Conservation (phyloP, 2,888 invertebrate genomes). For the Cheilosia soror region DNA sequence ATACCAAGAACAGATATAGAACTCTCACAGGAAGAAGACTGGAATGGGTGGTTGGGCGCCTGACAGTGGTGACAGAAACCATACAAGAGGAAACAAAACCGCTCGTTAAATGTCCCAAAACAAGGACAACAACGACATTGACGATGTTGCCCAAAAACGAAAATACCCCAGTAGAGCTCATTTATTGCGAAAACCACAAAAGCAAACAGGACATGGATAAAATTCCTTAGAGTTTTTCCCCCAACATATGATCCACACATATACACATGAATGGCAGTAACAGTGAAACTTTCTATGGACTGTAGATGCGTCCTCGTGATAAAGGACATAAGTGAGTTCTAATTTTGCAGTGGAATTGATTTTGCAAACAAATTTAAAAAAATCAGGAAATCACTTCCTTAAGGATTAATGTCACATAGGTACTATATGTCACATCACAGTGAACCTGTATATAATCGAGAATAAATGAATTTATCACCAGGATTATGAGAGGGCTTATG, state of each 20-base stretch:
- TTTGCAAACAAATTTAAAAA: background rate
- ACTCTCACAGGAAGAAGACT: background rate
- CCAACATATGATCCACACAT: too few species aligned
- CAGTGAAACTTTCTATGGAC: conserved; percentile 13
- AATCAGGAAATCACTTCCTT: background rate
- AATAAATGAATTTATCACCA: conserved; percentile 24
- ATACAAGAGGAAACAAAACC: conserved; percentile 57
- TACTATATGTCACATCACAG: background rate
- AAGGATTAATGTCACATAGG: conserved; percentile 4
- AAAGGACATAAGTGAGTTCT: conserved; percentile 10
- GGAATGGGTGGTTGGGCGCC: background rate
- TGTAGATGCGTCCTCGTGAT: background rate
- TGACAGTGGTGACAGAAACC: conserved; percentile 61
- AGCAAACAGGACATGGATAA: conserved; percentile 24
- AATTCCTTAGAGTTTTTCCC: conserved; percentile 41
- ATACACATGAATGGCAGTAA: too few species aligned
- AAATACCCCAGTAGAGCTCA: conserved; percentile 13
- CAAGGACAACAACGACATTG: conserved; percentile 55
- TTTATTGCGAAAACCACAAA: conserved; percentile 9
- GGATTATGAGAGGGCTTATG: conserved; percentile 3
- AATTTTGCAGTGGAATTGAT: background rate
- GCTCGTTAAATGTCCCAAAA: conserved; percentile 59
- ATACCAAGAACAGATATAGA: background rate
- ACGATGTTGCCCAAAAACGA: conserved; percentile 24
- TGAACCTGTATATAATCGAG: too few species aligned